Evolutionary conservation across 1,140 invertebrate species (phyloP).

Genomic region (Bradysia coprophila): DNA sequence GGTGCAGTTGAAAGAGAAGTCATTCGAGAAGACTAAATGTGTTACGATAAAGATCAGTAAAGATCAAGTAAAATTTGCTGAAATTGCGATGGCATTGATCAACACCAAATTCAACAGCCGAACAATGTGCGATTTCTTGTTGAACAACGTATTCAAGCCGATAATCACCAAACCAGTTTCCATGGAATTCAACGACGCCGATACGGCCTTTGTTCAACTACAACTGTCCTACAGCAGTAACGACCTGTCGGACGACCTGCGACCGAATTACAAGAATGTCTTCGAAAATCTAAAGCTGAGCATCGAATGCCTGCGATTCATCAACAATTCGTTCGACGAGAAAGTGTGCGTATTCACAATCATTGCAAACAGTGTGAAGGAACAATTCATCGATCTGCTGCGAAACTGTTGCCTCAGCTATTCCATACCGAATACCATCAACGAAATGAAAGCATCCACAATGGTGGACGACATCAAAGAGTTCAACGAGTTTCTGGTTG

Average conservation of each 20-base stretch:
- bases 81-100: slow-evolving; percentile 16
- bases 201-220: slow-evolving; percentile 8
- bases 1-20: slow-evolving; percentile 16
- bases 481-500: slow-evolving; percentile 42
- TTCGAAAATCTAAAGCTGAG: slow-evolving; percentile 37
- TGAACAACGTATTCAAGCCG: slow-evolving; percentile 19
- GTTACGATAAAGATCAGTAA: slow-evolving; percentile 16
- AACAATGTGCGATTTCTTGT: slow-evolving; percentile 14
- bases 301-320: slow-evolving; percentile 35
- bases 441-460: slow-evolving; percentile 41
- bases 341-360: slow-evolving; percentile 35
- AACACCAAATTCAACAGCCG: slow-evolving; percentile 16
- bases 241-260: slow-evolving; percentile 6
- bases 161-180: slow-evolving; percentile 17
- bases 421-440: slow-evolving; percentile 53
- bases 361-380: slow-evolving; percentile 37
- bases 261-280: slow-evolving; percentile 31
- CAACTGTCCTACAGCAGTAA: slow-evolving; percentile 17
- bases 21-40: slow-evolving; percentile 16
- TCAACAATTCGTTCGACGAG: slow-evolving; percentile 30
- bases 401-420: slow-evolving; percentile 52
- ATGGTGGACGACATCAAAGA: slow-evolving; percentile 40
- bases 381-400: slow-evolving; percentile 42
- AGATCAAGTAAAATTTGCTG: slow-evolving; percentile 14
- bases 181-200: slow-evolving; percentile 10